Conservation (phyloP, 2,888 invertebrate genomes). For the Ceriagrion tenellum region DNA sequence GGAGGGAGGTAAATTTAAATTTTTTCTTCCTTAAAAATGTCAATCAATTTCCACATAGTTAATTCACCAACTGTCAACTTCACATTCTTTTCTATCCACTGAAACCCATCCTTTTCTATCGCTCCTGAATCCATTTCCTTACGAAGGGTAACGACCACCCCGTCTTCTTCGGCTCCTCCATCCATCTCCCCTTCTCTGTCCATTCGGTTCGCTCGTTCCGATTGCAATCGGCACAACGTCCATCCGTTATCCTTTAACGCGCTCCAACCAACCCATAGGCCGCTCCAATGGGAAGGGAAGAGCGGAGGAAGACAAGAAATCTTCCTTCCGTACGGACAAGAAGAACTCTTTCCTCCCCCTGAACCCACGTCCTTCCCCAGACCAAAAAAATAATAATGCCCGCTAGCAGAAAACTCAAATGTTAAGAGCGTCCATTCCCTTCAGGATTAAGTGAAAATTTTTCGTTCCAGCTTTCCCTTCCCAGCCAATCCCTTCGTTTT, state of each 20-base stretch:
- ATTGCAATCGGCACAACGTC: not conserved
- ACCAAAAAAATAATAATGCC: not conserved
- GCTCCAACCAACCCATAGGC: not conserved
- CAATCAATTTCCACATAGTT: too few species aligned
- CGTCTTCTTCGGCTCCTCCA: not conserved
- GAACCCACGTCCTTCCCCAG: not conserved
- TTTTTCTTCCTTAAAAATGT: too few species aligned
- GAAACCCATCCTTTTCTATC: not conserved
- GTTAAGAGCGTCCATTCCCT: not conserved
- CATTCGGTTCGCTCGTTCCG: not conserved
- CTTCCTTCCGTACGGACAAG: not conserved
- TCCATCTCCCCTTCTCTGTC: not conserved
- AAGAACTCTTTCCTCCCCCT: not conserved
- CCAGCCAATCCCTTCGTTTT: not conserved
- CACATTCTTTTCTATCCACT: not conserved
- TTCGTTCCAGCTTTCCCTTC: not conserved
- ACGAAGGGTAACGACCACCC: not conserved
- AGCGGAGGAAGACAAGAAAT: not conserved
- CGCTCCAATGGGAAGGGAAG: not conserved
- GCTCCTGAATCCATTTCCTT: not conserved
- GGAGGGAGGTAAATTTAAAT: too few species aligned
- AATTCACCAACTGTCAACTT: too few species aligned
- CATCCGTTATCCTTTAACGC: conserved; percentile 25
- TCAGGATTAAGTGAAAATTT: not conserved
- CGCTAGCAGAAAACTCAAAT: not conserved